These are phyloP conservation scores for Drosophila takahashii DNA, from an alignment of 1,140 invertebrate genomes.

Conservation along the genomic window DNA sequence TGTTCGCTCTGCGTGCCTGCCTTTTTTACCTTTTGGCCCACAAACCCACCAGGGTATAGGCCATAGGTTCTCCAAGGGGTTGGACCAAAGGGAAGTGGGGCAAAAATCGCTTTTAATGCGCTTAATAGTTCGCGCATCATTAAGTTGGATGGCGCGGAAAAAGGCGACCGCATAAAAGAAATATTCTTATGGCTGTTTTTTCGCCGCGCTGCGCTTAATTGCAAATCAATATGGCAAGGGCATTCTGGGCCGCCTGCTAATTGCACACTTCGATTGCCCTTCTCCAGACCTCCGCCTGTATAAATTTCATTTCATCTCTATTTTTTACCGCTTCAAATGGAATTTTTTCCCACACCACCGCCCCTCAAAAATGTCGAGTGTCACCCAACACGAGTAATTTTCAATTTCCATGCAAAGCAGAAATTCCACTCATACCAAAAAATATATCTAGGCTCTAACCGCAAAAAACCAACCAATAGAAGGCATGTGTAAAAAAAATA, in stretches of 20 bases:
- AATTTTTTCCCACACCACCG: too few species aligned
- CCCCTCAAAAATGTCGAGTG: slow-evolving; percentile 13
- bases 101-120: slow-evolving; percentile 66
- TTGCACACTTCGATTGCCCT: slow-evolving; percentile 47
- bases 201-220: slow-evolving; percentile 56
- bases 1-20: slow-evolving; percentile 45
- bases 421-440: slow-evolving; percentile 18
- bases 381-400: slow-evolving; percentile 44
- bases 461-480: slow-evolving; percentile 23
- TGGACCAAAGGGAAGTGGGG: slow-evolving; percentile 16
- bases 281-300: slow-evolving; percentile 15
- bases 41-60: slow-evolving; percentile 22
- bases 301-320: slow-evolving; percentile 36
- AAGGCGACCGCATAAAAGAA: slow-evolving; percentile 12
- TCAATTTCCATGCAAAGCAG: slow-evolving; percentile 56
- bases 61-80: too few species aligned
- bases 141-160: slow-evolving; percentile 65
- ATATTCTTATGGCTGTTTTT: slow-evolving; percentile 34
- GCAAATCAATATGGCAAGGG: slow-evolving; percentile 67
- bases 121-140: slow-evolving; percentile 80
- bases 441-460: neutral
- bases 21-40: slow-evolving; percentile 15
- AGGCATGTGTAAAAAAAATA: slow-evolving; percentile 45
- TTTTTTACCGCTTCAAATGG: slow-evolving; percentile 8
- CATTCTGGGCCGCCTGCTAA: slow-evolving; percentile 56